A percentile compares a stretch with the other conserved stretches of the same genome.
Conservation (phyloP, 2,113 vertebrate species). For the Madoqua kirkii region DNA sequence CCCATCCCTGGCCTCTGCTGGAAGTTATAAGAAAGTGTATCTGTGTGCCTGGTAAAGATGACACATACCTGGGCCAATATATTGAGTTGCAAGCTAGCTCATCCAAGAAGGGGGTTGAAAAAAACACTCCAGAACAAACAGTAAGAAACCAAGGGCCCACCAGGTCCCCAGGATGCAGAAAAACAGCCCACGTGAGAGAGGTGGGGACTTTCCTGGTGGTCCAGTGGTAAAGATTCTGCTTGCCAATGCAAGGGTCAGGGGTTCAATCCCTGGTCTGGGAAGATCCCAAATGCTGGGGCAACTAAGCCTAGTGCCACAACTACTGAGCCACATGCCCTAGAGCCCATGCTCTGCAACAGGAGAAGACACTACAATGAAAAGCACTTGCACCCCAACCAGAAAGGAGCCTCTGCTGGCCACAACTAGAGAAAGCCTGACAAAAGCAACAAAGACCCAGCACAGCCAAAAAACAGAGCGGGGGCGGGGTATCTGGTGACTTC, state of each 20-base stretch:
- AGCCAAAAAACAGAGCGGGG: not conserved
- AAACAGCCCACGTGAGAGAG: not conserved
- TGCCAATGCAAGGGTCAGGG: not conserved
- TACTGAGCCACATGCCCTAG: not conserved
- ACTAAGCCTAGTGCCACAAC: not conserved
- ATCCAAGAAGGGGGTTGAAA: not conserved
- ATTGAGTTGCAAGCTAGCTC: not conserved
- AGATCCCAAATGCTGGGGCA: not conserved
- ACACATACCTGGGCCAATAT: not conserved
- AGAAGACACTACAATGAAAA: not conserved
- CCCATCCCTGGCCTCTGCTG: not conserved
- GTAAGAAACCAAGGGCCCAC: not conserved
- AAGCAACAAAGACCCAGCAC: not conserved
- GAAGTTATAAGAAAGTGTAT: not conserved
- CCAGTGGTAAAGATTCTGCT: not conserved
- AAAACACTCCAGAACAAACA: not conserved
- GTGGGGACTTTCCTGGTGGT: not conserved
- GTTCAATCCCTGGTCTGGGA: not conserved
- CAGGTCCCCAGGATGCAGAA: not conserved
- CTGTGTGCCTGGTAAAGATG: not conserved
- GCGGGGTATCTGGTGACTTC: rapidly evolving
- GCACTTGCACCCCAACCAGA: not conserved
- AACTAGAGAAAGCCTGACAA: not conserved
- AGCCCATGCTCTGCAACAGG: not conserved
- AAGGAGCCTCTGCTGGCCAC: not conserved